Evolutionary conservation across 2,797 vertebrate genomes (phyloP), one percentile per base, ranked within the genome.

Genomic region (Acanthiza pusilla): DNA sequence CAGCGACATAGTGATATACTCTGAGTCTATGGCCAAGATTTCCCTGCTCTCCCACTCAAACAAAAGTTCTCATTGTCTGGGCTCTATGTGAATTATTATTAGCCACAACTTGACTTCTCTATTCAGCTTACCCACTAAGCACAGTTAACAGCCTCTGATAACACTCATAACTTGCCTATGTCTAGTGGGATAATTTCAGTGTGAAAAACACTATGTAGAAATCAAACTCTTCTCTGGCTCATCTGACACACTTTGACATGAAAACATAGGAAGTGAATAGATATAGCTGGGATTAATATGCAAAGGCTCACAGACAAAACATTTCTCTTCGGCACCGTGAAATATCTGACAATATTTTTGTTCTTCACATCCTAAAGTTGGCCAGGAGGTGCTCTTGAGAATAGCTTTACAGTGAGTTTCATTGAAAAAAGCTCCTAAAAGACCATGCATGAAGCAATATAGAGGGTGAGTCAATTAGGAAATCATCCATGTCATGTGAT

Each of bases 401-500:
- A 88, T 57, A 76, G 40, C 38, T 93, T 65, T 81, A 79, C 43
- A 47, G 42, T 22, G 51, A 88, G 29, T 53, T 88, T 76, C 70
- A 68, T 11, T 78, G n/a, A 67, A 72, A 68, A 68, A 83, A 32
- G 7, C n/a, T 93, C 36, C 58, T 32, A 43, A 48, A 76, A 62
- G 68, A 91, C 85, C 20, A 10, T n/a, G 75, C 47, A 42, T 95
- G 88, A 91, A 80, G 78, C 65, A 94, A 93, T 86, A 85, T 61
- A 91, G 91, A 82, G 94, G 67, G 83, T 93, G 92, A 97, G 91
- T 75, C 84, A 89, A 93, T 88, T 81, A 91, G 88, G 89, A 93
- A 96, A 91, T 89, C 83, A 93, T 94, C 67, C 1, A 0, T 82
- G 77, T 71, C 89, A 61, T 38, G 83, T 79, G 80, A 61, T 23